Conservation (phyloP, 2,113 vertebrate genomes). For the Manacus vitellinus region DNA sequence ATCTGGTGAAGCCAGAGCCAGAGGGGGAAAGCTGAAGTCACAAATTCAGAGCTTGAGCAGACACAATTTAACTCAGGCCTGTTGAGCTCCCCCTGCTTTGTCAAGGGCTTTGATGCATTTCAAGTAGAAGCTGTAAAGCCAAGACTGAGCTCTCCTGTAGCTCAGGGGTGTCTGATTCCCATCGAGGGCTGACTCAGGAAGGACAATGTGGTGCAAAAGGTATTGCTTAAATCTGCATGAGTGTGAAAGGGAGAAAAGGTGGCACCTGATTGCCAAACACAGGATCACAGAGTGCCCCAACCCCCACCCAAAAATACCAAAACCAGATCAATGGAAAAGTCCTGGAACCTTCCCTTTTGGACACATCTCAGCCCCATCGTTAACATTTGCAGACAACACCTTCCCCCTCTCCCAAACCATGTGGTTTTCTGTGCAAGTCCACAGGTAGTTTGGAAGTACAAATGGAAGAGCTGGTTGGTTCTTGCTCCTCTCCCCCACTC, state of each 20-base stretch:
- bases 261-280: background rate
- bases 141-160: background rate
- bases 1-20: background rate
- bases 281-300: background rate
- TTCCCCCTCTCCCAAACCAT: background rate
- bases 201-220: background rate
- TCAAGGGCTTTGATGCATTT: background rate
- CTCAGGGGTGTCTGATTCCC: background rate
- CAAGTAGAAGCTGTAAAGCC: background rate
- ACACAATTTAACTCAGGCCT: background rate
- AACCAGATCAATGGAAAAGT: background rate
- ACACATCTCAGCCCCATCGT: background rate
- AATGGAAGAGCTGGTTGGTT: background rate
- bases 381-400: background rate
- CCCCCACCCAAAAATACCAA: fast-evolving
- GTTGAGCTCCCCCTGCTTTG: background rate
- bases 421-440: background rate
- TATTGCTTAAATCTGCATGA: background rate
- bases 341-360: background rate
- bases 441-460: background rate
- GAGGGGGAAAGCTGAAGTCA: background rate
- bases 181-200: background rate
- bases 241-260: background rate
- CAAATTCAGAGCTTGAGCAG: background rate
- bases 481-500: background rate